These are phyloP conservation scores for Phylloscopus collybita DNA, from an alignment of 2,797 vertebrate species.

Conservation along the genomic window DNA sequence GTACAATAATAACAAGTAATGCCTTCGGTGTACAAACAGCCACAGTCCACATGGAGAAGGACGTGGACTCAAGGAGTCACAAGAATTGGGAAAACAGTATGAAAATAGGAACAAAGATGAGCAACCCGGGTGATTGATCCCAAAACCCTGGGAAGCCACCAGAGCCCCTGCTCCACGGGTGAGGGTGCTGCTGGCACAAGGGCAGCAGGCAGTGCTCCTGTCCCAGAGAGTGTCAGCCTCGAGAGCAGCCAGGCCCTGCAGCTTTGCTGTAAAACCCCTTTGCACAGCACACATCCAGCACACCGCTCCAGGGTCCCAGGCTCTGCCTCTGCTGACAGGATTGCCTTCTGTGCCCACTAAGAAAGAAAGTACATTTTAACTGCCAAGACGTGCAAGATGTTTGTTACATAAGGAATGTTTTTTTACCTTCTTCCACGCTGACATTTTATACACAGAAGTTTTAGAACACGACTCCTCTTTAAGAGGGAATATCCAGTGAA, in stretches of 20 bases:
- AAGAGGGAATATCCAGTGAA: neutral
- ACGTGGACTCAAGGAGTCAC: neutral
- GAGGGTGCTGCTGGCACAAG: rapidly evolving
- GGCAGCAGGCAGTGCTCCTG: rapidly evolving
- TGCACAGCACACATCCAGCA: neutral
- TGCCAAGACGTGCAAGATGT: neutral
- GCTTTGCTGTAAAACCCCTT: neutral
- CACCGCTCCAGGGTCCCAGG: neutral
- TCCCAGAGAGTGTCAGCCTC: neutral
- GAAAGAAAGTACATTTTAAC: neutral
- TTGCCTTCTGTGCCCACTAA: neutral
- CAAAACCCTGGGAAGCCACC: neutral
- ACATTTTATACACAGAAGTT: neutral
- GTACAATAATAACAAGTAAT: neutral
- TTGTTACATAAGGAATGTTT: rapidly evolving
- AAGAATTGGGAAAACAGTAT: neutral
- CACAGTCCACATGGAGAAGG: rapidly evolving
- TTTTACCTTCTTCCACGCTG: neutral
- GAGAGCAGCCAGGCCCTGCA: neutral
- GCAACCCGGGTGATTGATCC: rapidly evolving
- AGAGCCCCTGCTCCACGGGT: rapidly evolving
- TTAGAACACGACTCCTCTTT: neutral
- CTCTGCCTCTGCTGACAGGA: neutral
- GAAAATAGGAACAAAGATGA: neutral
- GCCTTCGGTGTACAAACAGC: neutral